Evolutionary conservation across 2,797 vertebrate species (phyloP).

Genomic region (Allobates femoralis): DNA sequence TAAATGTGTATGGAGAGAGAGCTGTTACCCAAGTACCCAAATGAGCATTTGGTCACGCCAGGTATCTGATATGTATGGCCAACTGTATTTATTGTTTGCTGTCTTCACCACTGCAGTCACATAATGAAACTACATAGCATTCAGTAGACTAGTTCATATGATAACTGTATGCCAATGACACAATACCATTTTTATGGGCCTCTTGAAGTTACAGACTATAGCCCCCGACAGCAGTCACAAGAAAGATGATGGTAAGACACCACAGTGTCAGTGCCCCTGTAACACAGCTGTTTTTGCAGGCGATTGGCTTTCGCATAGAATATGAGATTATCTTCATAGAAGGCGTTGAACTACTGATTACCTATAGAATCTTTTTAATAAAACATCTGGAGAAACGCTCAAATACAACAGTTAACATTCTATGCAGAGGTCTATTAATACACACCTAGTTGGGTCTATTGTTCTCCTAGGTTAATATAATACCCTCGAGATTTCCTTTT

Average conservation of each 20-base stretch:
- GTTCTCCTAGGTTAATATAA: slow-evolving; percentile 50
- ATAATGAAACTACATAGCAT: neutral
- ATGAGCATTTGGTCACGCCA: too few relatives aligned
- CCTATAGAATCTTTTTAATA: slow-evolving; percentile 23
- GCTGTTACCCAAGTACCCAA: too few relatives aligned
- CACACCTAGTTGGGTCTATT: slow-evolving; percentile 46
- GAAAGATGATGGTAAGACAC: neutral
- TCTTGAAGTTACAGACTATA: neutral
- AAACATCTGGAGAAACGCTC: slow-evolving; percentile 58
- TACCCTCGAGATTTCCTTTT: slow-evolving; percentile 51
- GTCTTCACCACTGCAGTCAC: neutral
- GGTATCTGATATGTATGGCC: too few relatives aligned
- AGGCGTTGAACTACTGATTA: neutral
- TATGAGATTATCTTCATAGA: neutral
- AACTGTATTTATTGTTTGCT: too few relatives aligned
- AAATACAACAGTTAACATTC: slow-evolving; percentile 18
- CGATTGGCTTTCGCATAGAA: neutral
- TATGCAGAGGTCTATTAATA: slow-evolving; percentile 45
- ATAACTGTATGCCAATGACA: neutral
- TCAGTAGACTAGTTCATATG: too few relatives aligned
- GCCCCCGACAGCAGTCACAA: neutral
- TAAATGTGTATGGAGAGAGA: too few relatives aligned
- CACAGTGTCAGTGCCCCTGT: neutral
- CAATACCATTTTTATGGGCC: neutral
- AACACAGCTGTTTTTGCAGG: neutral